A percentile compares a stretch with the other conserved stretches of the same genome.
Conservation (phyloP, 2,797 vertebrate species). For the Rhabdomys pumilio region DNA sequence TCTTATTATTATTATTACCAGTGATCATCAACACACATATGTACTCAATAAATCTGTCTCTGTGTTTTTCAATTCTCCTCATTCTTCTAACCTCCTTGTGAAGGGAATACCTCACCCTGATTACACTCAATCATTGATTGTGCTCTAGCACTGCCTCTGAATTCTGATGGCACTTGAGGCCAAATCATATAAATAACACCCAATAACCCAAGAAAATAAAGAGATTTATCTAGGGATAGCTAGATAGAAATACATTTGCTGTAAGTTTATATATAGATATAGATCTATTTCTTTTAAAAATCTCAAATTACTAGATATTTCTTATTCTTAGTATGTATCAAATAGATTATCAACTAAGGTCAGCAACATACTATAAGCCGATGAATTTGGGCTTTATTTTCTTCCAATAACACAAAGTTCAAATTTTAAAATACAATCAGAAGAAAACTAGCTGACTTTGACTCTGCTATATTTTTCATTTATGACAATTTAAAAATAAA, state of each 20-base stretch:
- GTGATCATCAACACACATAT: neutral
- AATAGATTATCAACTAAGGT: neutral
- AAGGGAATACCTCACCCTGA: neutral
- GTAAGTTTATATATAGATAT: neutral
- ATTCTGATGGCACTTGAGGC: neutral
- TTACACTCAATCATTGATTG: neutral
- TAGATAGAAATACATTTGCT: neutral
- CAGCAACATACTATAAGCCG: neutral
- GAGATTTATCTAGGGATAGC: neutral
- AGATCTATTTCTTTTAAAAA: slow-evolving; percentile 10
- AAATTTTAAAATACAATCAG: slow-evolving; percentile 25
- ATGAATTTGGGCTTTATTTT: slow-evolving; percentile 18
- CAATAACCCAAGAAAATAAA: neutral
- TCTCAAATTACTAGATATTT: neutral
- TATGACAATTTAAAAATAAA: neutral
- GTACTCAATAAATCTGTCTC: neutral
- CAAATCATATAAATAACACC: neutral
- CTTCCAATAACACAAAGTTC: neutral
- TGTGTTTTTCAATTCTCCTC: neutral
- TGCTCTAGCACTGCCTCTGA: neutral
- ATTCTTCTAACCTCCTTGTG: neutral
- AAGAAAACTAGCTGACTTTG: neutral
- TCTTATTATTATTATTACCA: neutral
- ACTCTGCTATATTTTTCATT: neutral
- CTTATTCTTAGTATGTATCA: neutral